Evolutionary conservation across 92 coral and sea anemone genomes (phyloP), one percentile per base, ranked within the genome.

Genomic region (Parazoanthus darwini): DNA sequence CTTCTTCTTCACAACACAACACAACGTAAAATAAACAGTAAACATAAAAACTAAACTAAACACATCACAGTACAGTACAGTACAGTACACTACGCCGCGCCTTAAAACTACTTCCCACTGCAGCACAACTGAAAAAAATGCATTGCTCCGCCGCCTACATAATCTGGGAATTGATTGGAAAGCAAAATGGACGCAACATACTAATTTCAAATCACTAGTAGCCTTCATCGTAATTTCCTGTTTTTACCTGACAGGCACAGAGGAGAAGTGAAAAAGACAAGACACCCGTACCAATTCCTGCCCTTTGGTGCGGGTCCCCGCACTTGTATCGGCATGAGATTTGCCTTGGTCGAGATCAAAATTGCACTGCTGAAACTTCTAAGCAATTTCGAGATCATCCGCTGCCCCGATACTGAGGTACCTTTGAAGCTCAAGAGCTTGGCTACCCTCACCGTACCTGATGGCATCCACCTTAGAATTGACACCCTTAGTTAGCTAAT

Each of bases 281-380:
- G 56, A 43, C 86, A 82, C 77, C 86, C 86, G 13, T 82, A 82
- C 33, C 86, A 82, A 6, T 82, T 82, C 48, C 86, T 82, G 15
- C 86, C 86, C 9, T 82, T 82, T 44, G 86, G 86, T 42, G 86
- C 86, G 4, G 86, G 86, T 1, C 77, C 77, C 25, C 86, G 86
- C 7, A 67, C 66, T 13, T 82, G 86, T 46, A 82, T 82, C 38
- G 86, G 86, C 33, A 82, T 82, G 78, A 82, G 86, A 66, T 82
- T 82, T 68, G 86, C 96, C 29, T 78, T 92, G 56, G 33, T 88
- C 39, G 94, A 94, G 77, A 87, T 88, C 48, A 94, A 94, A 81
- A 87, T 86, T 25, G 93, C 87, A 3, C 59, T 94, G 51, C 11
- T 84, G 78, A 82, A 85, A 22, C 54, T 94, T 51, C 25, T 94